Base-by-base conservation (phyloP, 2,888 invertebrate genomes). In the Limenitis camilla region DNA sequence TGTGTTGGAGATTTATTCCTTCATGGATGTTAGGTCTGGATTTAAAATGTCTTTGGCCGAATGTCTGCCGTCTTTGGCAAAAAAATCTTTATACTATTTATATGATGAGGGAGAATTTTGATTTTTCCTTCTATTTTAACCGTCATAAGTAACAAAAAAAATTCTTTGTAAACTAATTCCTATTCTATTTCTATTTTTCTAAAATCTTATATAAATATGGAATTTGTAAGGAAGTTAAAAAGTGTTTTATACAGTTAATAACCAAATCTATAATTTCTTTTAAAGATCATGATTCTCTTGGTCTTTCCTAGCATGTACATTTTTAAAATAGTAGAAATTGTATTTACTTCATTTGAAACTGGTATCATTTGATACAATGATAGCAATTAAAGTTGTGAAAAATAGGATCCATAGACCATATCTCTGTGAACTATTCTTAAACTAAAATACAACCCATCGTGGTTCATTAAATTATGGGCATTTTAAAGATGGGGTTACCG, bases 301-400 rank as follows among this genome's bases (percentile, higher is more conserved):
- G 19, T 19, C 1, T 19, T 19, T 19, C 19, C 19, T 2, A 19
- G 19, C 19, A 19, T 19, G 19, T 19, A 19, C 19, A 19, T 19
- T 19, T 19, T 19, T 3, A 19, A 3, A 19, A 19, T 19, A 19
- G 19, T 19, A 19, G 19, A 19, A 3, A 19, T 19, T 19, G 3
- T 19, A 19, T 2, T 19, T 19, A 49, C 62, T 59, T 58, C 55
- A 57, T 65, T 64, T 69, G 68, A 79, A 81, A 84, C 84, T 73
- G 75, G 80, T 87, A 78, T 80, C 85, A 76, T 84, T 84, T 2
- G 3, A 19, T 2, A 19, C 19, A 19, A 81, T 87, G 86, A 87
- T 84, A 81, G 78, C 84, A 86, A 86, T 86, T 83, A 86, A 76
- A 79, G 72, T 72, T 74, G 70, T 74, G 71, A 78, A 81, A 74